These are phyloP conservation scores for Lates japonicus DNA, from an alignment of 2,797 vertebrate genomes.

Conservation along the genomic window DNA sequence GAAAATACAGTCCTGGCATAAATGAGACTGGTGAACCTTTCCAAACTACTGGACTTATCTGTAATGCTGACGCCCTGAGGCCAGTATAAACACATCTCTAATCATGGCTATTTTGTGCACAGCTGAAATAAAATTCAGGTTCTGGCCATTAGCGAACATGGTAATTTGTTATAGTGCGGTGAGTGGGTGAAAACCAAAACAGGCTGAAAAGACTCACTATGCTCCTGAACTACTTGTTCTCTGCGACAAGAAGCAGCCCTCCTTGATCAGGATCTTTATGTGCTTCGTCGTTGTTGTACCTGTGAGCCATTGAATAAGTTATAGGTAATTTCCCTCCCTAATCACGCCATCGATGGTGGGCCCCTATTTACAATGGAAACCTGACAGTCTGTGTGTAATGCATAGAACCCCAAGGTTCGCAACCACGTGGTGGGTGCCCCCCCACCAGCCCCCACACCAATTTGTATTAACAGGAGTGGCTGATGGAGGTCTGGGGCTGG, in stretches of 20 bases:
- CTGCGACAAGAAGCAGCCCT: conserved; percentile 95
- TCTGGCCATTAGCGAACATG: conserved; percentile 72
- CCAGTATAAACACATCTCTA: conserved; percentile 63
- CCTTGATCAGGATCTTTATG: conserved; percentile 99
- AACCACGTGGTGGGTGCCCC: conserved; percentile 81
- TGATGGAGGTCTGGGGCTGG: conserved; percentile 18
- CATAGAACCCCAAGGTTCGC: conserved; percentile 86
- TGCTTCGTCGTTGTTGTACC: conserved; percentile 99
- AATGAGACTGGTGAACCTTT: conserved; percentile 46
- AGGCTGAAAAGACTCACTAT: conserved; percentile 90
- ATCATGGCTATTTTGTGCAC: conserved; percentile 71
- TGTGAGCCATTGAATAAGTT: conserved; percentile 94
- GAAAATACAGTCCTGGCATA: conserved; percentile 17
- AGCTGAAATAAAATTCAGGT: conserved; percentile 69
- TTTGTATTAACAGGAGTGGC: conserved; percentile 35
- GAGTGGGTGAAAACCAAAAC: conserved; percentile 58
- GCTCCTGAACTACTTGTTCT: conserved; percentile 98
- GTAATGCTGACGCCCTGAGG: conserved; percentile 53
- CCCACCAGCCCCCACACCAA: neutral
- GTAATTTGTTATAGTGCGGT: conserved; percentile 75
- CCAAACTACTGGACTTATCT: conserved; percentile 50
- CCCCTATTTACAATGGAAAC: too few species aligned
- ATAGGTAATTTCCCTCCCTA: conserved; percentile 95
- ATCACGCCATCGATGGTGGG: conserved; percentile 91
- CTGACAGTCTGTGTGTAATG: too few species aligned